Evolutionary conservation across 2,797 vertebrate genomes (phyloP), one percentile per base, ranked within the genome.

Genomic region (Syngnathus acus): DNA sequence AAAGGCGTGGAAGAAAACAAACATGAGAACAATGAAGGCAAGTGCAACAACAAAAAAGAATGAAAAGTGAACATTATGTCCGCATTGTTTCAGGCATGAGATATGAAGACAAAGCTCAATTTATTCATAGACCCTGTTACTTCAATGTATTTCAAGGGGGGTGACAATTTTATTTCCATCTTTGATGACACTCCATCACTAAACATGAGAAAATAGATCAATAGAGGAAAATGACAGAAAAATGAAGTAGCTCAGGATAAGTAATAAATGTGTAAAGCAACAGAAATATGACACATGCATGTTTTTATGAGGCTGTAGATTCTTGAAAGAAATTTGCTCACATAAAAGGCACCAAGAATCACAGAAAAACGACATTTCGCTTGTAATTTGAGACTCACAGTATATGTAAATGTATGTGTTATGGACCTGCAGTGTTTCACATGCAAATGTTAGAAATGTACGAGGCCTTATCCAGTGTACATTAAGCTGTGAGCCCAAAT

Each of bases 261-360:
- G 17, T 65, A 9, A 13, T 14, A 45, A 47, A 45, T 40, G 19
- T 47, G 23, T n/a, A 63, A 39, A 16, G 67, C 62, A 67, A 76
- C 50, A 71, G 63, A 62, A n/a, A 73, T 51, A 48, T 66, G 19
- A 67, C 73, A 62, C 74, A 70, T 66, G n/a, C 62, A 79, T 62
- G 50, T 57, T 32, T 57, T 17, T 37, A 57, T 37, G n/a, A 43
- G 21, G 60, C 42, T 43, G 42, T 62, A 9, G 37, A 59, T n/a
- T 39, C 38, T 62, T 62, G 40, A 42, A 45, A 62, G 40, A 32
- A 57, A 17, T 43, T 45, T 62, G 42, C 60, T 62, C 64, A 65
- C 64, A 47, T 63, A 81, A 90, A 92, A 92, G 89, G 91, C 92
- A 91, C 89, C 83, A 79, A 86, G 78, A 87, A 86, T 75, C 58